phyloP scores from a whole-genome alignment of 2,113 vertebrate genomes.

The Uropsilus gracilis region DNA sequence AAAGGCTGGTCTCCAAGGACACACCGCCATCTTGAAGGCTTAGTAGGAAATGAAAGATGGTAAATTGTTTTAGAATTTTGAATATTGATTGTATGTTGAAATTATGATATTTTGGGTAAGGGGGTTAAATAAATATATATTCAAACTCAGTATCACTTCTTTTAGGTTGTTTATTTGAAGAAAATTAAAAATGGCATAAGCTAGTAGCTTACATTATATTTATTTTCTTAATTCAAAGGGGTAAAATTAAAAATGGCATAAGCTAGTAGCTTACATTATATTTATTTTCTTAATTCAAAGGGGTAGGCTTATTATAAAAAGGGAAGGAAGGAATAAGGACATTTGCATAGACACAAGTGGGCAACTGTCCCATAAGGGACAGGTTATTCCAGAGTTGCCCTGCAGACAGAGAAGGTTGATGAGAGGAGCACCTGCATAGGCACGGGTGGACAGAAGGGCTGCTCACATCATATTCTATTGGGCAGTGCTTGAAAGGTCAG shows the following conservation, averaged over 20 bases:
- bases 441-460: too few species aligned
- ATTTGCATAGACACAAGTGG: too few species aligned
- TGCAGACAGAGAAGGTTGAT: too few species aligned
- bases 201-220: not conserved
- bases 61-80: not conserved
- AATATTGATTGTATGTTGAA: not conserved
- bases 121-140: not conserved
- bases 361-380: too few species aligned
- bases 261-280: not conserved
- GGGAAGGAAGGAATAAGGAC: too few species aligned
- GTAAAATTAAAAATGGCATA: not conserved
- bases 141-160: not conserved
- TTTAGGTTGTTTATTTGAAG: not conserved
- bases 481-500: too few species aligned
- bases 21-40: accelerated
- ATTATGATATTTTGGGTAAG: not conserved
- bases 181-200: not conserved
- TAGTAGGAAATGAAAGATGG: not conserved
- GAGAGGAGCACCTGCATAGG: too few species aligned
- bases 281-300: too few species aligned
- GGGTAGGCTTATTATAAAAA: too few species aligned
- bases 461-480: too few species aligned
- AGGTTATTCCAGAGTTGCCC: too few species aligned
- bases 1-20: not conserved
- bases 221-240: too few species aligned